phyloP scores from a whole-genome alignment of 2,888 invertebrate genomes.

The Meliscaeva auricollis region DNA sequence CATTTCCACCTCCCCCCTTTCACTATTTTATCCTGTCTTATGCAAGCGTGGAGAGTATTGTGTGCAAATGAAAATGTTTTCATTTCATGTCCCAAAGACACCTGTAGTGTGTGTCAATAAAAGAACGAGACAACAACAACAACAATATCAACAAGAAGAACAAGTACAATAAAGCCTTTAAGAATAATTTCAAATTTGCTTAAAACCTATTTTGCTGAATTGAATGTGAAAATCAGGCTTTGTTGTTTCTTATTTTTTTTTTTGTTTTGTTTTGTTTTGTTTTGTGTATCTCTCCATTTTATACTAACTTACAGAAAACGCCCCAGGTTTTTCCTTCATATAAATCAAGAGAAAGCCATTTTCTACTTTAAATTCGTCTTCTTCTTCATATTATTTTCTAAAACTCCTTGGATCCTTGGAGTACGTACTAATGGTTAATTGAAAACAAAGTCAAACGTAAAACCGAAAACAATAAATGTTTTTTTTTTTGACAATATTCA shows the following conservation, averaged over 20 bases:
- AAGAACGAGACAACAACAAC: neutral
- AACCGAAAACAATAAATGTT: slow-evolving; percentile 57
- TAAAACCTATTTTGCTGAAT: slow-evolving; percentile 10
- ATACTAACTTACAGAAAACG: no score
- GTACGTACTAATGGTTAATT: slow-evolving; percentile 16
- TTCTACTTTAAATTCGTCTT: neutral
- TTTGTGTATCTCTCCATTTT: no score
- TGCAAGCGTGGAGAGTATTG: slow-evolving; percentile 14
- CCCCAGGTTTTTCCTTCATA: neutral
- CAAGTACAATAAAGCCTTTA: slow-evolving; percentile 19
- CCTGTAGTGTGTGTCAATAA: slow-evolving; percentile 63
- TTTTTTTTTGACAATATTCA: slow-evolving; percentile 34
- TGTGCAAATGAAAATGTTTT: slow-evolving; percentile 71
- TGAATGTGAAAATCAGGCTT: neutral
- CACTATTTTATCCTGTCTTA: neutral
- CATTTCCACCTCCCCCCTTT: slow-evolving; percentile 25
- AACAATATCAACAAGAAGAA: neutral
- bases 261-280: no score
- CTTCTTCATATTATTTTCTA: slow-evolving; percentile 14
- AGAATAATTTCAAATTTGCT: slow-evolving; percentile 38
- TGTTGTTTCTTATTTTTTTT: neutral
- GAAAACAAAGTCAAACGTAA: slow-evolving; percentile 55
- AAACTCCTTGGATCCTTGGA: neutral
- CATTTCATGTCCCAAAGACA: slow-evolving; percentile 67
- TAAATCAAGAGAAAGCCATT: slow-evolving; percentile 5